Evolutionary conservation across 2,113 vertebrate species (phyloP).

Genomic region (Centropus unirufus): DNA sequence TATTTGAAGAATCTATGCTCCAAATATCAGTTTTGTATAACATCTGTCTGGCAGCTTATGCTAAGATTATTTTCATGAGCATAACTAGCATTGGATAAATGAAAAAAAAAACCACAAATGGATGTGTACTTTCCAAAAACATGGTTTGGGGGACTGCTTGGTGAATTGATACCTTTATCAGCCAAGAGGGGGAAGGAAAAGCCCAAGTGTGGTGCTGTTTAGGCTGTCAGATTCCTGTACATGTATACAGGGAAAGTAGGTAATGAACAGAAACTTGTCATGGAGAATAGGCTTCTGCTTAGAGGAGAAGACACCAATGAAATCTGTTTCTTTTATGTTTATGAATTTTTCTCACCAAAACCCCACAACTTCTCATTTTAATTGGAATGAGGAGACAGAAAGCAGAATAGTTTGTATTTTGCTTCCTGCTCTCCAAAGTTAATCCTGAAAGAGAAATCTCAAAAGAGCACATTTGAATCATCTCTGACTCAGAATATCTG

Average conservation of each 20-base stretch:
- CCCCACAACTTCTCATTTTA: not conserved
- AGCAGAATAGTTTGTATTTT: not conserved
- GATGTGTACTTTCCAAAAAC: not conserved
- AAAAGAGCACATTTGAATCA: not conserved
- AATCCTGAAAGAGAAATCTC: not conserved
- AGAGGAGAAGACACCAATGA: not conserved
- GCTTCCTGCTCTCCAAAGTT: not conserved
- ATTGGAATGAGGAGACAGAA: not conserved
- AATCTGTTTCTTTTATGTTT: not conserved
- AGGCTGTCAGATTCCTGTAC: not conserved
- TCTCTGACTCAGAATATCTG: not conserved
- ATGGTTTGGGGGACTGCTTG: not conserved
- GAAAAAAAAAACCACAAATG: not conserved
- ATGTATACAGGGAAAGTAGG: not conserved
- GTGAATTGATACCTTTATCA: not conserved
- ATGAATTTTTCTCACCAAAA: not conserved
- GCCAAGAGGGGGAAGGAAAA: not conserved
- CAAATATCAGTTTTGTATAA: not conserved
- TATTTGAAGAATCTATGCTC: not conserved
- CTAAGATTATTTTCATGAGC: not conserved
- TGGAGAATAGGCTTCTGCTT: not conserved
- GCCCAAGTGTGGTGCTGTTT: not conserved
- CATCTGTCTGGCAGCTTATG: not conserved
- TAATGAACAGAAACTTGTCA: fast-evolving
- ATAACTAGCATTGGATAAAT: not conserved